Conservation (phyloP, 30 jellyfish, hydroid and myxozoan species). For the Cassiopea andromeda region DNA sequence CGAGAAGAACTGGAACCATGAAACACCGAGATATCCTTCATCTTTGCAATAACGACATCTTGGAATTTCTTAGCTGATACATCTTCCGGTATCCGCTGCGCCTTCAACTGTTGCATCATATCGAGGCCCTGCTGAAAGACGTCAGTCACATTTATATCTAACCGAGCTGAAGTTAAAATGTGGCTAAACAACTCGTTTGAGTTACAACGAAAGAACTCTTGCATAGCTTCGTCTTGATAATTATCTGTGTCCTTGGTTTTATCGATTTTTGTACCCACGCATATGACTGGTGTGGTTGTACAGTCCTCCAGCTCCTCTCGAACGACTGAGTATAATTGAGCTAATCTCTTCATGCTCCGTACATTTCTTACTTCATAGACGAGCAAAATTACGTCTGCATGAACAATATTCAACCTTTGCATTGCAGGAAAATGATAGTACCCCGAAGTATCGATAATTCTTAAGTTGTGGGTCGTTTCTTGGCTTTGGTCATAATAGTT, state of each 20-base stretch:
- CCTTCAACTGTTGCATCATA: not conserved
- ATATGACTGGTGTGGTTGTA: constrained; percentile 26
- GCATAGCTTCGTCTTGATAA: constrained; percentile 16
- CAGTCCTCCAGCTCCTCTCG: constrained; percentile 7
- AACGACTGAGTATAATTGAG: not conserved
- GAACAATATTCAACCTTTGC: constrained; percentile 40
- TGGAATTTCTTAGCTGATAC: not conserved
- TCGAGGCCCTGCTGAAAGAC: constrained; percentile 33
- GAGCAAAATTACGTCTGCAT: constrained; percentile 43
- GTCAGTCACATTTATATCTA: constrained; percentile 43
- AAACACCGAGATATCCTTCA: not conserved
- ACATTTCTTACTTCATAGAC: constrained; percentile 47
- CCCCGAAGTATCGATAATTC: constrained; percentile 59
- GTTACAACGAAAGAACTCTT: constrained; percentile 10
- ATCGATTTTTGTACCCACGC: constrained; percentile 58
- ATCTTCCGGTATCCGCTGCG: not conserved
- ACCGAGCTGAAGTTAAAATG: constrained; percentile 49
- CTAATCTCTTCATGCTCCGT: constrained; percentile 2
- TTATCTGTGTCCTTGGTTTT: constrained; percentile 6
- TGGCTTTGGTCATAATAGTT: not conserved
- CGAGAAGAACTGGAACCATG: not conserved
- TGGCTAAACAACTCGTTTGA: constrained; percentile 24
- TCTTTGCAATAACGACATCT: not conserved
- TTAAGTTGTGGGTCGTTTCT: not conserved
- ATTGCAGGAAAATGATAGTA: constrained; percentile 68